A percentile compares a stretch with the other conserved stretches of the same genome.
Evolutionary conservation across 2,888 invertebrate species (phyloP).

Genomic region (Scelioninae gen. 1): DNA sequence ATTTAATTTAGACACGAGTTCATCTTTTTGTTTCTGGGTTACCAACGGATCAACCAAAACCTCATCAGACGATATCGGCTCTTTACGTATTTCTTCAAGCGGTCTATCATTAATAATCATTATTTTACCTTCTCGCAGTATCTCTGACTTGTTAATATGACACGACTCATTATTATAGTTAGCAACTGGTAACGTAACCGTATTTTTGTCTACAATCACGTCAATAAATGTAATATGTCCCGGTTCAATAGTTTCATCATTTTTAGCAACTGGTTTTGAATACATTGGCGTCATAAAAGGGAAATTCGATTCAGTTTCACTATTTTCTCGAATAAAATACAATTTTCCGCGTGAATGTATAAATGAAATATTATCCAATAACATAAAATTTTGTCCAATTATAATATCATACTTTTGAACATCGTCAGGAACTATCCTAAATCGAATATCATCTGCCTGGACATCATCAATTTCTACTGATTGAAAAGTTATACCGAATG

Average conservation of each 20-base stretch:
- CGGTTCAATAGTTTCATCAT: slow-evolving; percentile 15
- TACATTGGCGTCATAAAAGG: neutral
- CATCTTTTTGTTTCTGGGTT: slow-evolving; percentile 17
- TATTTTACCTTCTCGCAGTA: neutral
- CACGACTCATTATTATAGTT: slow-evolving; percentile 5
- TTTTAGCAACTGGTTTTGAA: neutral
- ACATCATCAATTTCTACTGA: too few relatives aligned
- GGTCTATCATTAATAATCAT: slow-evolving; percentile 1
- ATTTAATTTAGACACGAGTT: slow-evolving; percentile 40
- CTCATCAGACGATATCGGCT: slow-evolving; percentile 25
- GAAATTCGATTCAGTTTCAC: neutral
- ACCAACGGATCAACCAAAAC: slow-evolving; percentile 10
- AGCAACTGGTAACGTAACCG: slow-evolving; percentile 1
- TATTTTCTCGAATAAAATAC: slow-evolving; percentile 10
- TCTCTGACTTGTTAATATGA: neutral
- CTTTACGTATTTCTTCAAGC: neutral
- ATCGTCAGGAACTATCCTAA: slow-evolving; percentile 8
- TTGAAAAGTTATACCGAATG: slow-evolving; percentile 47
- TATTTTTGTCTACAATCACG: slow-evolving; percentile 5
- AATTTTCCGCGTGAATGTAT: neutral
- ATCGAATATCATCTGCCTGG: too few relatives aligned
- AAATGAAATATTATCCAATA: neutral
- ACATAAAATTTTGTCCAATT: slow-evolving; percentile 3
- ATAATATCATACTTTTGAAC: slow-evolving; percentile 10
- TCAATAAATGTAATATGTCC: slow-evolving; percentile 25